Conservation (phyloP, 2,113 vertebrate species). For the Scolopax mira region DNA sequence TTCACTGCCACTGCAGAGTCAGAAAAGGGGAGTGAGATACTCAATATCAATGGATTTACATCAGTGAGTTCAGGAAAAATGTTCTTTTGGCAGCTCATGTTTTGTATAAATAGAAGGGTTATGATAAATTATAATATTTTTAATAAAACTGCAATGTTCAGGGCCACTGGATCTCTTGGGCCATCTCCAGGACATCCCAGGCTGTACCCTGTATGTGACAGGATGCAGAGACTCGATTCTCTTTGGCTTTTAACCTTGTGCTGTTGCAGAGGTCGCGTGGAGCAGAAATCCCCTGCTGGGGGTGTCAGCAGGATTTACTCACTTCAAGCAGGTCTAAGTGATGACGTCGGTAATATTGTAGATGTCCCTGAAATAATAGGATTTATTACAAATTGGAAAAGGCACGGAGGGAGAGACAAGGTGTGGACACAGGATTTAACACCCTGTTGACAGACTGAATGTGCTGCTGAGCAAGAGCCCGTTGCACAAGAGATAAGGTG, state of each 20-base stretch:
- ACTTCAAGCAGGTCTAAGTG: not conserved
- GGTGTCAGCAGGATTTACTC: not conserved
- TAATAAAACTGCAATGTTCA: not conserved
- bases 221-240: not conserved
- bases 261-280: not conserved
- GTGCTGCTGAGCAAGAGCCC: not conserved
- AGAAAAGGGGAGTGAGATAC: not conserved
- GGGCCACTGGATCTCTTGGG: not conserved
- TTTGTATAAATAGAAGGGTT: not conserved
- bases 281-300: fast-evolving
- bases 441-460: not conserved
- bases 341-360: not conserved
- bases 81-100: not conserved
- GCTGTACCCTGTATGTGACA: not conserved
- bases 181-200: not conserved
- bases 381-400: not conserved
- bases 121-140: not conserved
- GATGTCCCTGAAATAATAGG: not conserved
- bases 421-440: not conserved
- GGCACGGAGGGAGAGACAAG: not conserved
- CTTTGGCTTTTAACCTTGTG: not conserved
- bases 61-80: not conserved
- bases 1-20: not conserved
- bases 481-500: not conserved
- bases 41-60: not conserved